Evolutionary conservation across 2,888 invertebrate species (phyloP), one percentile per base, ranked within the genome.

Genomic region (Homarus gammarus): DNA sequence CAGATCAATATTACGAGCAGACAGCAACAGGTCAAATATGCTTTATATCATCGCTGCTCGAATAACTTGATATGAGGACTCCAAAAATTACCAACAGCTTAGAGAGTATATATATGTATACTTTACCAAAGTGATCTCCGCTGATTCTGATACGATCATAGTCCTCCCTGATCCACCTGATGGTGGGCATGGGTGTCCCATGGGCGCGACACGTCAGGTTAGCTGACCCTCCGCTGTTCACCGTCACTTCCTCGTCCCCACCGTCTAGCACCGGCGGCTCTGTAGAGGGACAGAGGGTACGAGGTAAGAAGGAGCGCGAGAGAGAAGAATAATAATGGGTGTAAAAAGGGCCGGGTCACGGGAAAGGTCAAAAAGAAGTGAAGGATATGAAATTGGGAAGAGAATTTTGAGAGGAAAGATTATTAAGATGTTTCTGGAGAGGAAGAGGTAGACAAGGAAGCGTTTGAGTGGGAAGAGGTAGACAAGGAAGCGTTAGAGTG

Each of bases 221-320:
- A 33, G 79, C 70, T 2, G 61, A 8, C 10, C 70, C 70, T 22
- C 79, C 86, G n/a, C 44, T 79, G 38, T 49, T 86, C 18, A 79
- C 70, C 27, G 51, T 73, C 73, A 84, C 84, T 27, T 84, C 75
- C 61, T 84, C 84, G 75, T 84, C 73, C 5, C 84, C 84, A 10
- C 84, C 73, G 8, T 84, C 84, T 18, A 84, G n/a, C 84, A 84
- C 84, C 27, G 84, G 84, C n/a, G 84, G 84, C 73, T 84, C 84
- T 84, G 73, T 33, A 36, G 64, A 6, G 3, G 18, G 56, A 18
- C 44, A 5, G 12, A 44, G 44, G 5, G n/a, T n/a, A n/a, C n/a
- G n/a, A n/a, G n/a, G n/a, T n/a, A n/a, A n/a, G n/a, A n/a, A n/a
- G n/a, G n/a, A n/a, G n/a, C n/a, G n/a, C n/a, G n/a, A n/a, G n/a